Evolutionary conservation across 2,888 invertebrate species (phyloP).

Genomic region (Heliconius ismenius): DNA sequence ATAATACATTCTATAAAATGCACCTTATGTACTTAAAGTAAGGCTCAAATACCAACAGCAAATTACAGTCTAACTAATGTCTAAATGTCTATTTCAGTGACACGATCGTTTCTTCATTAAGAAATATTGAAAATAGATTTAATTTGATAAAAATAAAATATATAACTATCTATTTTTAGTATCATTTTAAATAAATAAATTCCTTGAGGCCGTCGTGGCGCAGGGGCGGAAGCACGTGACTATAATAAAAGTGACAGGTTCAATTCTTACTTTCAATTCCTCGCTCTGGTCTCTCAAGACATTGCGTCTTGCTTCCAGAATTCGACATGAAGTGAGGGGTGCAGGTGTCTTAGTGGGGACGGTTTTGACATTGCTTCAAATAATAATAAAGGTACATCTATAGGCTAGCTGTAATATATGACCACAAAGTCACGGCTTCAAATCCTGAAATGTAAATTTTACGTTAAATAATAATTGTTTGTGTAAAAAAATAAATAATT

Average conservation of each 20-base stretch:
- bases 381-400: no score
- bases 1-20: not conserved
- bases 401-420: no score
- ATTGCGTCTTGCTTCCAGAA: no score
- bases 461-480: not conserved
- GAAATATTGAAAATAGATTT: constrained; percentile 1
- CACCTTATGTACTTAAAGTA: not conserved
- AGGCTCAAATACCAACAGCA: not conserved
- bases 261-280: no score
- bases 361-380: no score
- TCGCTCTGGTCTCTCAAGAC: no score
- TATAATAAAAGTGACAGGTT: no score
- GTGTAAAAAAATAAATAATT: no score
- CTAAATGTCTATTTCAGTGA: constrained; percentile 5
- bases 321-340: no score
- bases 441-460: not conserved
- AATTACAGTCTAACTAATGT: not conserved
- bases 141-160: not conserved
- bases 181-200: not conserved
- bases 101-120: not conserved
- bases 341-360: no score
- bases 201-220: no score
- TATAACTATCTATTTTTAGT: not conserved
- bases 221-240: no score
- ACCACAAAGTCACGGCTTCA: not conserved